Base-by-base conservation (phyloP, 2,888 invertebrate genomes). In the Callimorpha dominula region DNA sequence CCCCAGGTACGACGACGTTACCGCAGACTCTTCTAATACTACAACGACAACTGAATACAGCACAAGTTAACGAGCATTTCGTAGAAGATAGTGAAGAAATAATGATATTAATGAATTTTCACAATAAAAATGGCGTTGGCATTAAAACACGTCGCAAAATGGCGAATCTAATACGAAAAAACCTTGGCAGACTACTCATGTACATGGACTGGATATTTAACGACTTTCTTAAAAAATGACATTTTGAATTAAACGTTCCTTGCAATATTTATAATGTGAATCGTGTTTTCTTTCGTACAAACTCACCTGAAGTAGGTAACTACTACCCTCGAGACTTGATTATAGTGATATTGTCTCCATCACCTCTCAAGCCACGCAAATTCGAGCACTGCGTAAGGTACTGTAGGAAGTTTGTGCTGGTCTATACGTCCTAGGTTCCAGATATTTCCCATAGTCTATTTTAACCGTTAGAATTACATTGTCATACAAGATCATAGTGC, bases 1-100 rank as follows among this genome's bases (percentile, higher is more conserved):
- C 0, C 95, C 95, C 7, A 87, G 94, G 49, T 91, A 91, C 78
- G 95, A 94, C 77, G 94, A 95, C 85, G 87, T 91, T 79, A 88
- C 87, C 1, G 85, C 90, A 0, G 92, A 91, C 31, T 90, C 92
- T 3, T 90, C 92, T 3, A 82, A 85, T 12, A 87, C 89, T 12
- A 86, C 88, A 50, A 76, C 85, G 5, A 79, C 88, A 17, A 82
- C 82, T 31, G 87, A 88, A 68, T 73, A 74, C n/a, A 81, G 72
- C 75, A 63, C 65, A 0, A 65, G 85, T 80, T 63, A 43, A 68
- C 17, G 49, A n/a, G 43, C 50, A 57, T 43, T 67, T 20, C 8
- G 43, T 57, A 40, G 12, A 54, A 43, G 14, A 67, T 43, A 40
- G n/a, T 43, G 20, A 42, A 68, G 14, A 49, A 50, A 49, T 15